phyloP scores from a whole-genome alignment of 2,888 invertebrate species.

The Tachina grossa region DNA sequence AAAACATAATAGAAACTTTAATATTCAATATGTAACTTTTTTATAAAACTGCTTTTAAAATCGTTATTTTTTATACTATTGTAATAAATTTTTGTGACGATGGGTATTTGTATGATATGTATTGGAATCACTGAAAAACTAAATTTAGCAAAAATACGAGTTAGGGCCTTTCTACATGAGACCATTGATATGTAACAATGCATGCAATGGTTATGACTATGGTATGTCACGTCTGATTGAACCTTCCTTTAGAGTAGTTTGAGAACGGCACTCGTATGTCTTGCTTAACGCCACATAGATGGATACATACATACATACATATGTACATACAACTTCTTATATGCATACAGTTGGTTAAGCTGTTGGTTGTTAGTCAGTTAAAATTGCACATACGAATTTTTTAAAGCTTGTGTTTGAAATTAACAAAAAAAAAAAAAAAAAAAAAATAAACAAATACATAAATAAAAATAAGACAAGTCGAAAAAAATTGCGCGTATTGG shows the following conservation, averaged over 20 bases:
- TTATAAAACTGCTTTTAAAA: too few relatives aligned
- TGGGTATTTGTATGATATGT: too few relatives aligned
- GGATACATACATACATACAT: not conserved
- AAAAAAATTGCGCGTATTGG: conserved; percentile 65
- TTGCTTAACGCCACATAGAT: conserved; percentile 30
- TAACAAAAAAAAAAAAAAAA: conserved; percentile 33
- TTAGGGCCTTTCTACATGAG: too few relatives aligned
- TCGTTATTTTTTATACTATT: too few relatives aligned
- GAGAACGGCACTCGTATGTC: not conserved
- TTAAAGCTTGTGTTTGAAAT: conserved; percentile 41
- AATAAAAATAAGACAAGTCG: not conserved
- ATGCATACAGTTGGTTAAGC: not conserved
- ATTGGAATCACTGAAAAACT: too few relatives aligned
- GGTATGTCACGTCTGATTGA: too few relatives aligned
- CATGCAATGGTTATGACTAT: too few relatives aligned
- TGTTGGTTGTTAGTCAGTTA: conserved; percentile 20
- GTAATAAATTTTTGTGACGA: too few relatives aligned
- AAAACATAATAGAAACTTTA: too few relatives aligned
- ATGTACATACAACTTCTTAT: not conserved
- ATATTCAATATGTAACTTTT: too few relatives aligned
- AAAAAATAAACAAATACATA: not conserved
- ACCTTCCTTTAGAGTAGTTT: not conserved
- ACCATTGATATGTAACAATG: too few relatives aligned
- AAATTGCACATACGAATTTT: conserved; percentile 62
- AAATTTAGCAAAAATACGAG: too few relatives aligned